These are phyloP conservation scores for Pseudochaenichthys georgianus DNA, from an alignment of 2,797 vertebrate genomes.

Conservation along the genomic window DNA sequence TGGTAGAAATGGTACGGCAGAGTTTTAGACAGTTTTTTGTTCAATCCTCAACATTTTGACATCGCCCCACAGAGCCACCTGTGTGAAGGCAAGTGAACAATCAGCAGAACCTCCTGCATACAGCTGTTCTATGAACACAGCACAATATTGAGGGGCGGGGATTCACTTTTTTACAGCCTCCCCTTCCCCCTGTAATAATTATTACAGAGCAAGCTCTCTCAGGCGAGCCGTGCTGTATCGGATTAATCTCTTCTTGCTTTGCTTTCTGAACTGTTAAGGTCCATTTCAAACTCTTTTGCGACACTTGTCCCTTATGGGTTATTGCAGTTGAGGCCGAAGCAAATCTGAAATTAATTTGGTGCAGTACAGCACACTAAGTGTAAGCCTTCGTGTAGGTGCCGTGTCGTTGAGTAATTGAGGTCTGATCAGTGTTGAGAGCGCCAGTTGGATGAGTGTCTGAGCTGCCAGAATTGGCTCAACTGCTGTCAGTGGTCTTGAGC, in stretches of 20 bases:
- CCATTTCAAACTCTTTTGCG: background rate
- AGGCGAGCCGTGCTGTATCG: slow-evolving; percentile 8
- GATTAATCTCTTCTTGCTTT: slow-evolving; percentile 21
- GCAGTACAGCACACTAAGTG: slow-evolving; percentile 19
- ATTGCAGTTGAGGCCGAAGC: slow-evolving; percentile 17
- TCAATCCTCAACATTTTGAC: background rate
- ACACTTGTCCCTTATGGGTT: slow-evolving; percentile 19
- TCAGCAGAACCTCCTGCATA: slow-evolving; percentile 1
- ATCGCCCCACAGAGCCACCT: background rate
- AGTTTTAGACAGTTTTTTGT: background rate
- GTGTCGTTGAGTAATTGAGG: slow-evolving; percentile 58
- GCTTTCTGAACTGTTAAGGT: slow-evolving; percentile 16
- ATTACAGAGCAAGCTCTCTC: slow-evolving; percentile 37
- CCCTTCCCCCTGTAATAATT: slow-evolving; percentile 10
- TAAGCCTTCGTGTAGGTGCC: slow-evolving; percentile 41
- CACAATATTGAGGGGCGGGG: slow-evolving; percentile 9
- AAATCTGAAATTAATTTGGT: slow-evolving; percentile 59
- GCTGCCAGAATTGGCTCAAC: slow-evolving; percentile 51
- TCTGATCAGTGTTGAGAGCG: slow-evolving; percentile 53
- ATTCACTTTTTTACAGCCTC: slow-evolving; percentile 8
- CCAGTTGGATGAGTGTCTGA: slow-evolving; percentile 47
- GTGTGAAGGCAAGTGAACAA: slow-evolving; percentile 8
- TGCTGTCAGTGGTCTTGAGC: slow-evolving; percentile 37
- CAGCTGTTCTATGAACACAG: slow-evolving; percentile 16
- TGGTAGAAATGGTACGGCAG: background rate